These are phyloP conservation scores for Heterotilapia buettikoferi DNA, from an alignment of 2,113 vertebrate genomes.

Conservation along the genomic window DNA sequence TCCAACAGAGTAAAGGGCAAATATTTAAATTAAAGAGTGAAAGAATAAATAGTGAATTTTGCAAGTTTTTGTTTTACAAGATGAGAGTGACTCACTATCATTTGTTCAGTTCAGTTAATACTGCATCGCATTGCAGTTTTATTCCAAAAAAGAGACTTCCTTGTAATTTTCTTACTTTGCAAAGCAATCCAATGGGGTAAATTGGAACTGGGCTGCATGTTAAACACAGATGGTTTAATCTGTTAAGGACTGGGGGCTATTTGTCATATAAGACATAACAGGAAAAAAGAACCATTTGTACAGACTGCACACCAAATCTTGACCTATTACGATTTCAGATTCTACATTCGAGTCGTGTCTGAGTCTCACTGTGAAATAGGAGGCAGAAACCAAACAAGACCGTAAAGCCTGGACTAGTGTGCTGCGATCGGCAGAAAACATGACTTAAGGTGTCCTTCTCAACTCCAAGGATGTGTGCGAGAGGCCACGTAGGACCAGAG, in stretches of 20 bases:
- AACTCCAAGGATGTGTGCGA: not conserved
- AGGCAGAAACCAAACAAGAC: not conserved
- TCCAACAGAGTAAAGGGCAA: not conserved
- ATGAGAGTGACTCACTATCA: constrained; percentile 1
- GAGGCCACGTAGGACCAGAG: not conserved
- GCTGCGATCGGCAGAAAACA: constrained; percentile 21
- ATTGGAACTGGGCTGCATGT: not conserved
- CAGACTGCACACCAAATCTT: not conserved
- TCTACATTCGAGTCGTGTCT: not conserved
- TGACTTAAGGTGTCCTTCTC: not conserved
- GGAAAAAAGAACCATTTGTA: rapidly evolving
- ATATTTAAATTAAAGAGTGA: not conserved
- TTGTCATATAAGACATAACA: not conserved
- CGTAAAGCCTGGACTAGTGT: not conserved
- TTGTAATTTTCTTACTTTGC: not conserved
- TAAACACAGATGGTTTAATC: not conserved
- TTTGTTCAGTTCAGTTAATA: not conserved
- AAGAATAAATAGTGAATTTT: not conserved
- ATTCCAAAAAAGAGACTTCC: not conserved
- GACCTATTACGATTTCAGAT: not conserved
- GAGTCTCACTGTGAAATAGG: not conserved
- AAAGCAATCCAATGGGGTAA: not conserved
- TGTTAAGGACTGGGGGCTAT: not conserved
- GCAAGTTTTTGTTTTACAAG: not conserved
- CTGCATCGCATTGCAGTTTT: not conserved